Evolutionary conservation across 2,888 invertebrate species (phyloP).

Genomic region (Drosophila putrida): DNA sequence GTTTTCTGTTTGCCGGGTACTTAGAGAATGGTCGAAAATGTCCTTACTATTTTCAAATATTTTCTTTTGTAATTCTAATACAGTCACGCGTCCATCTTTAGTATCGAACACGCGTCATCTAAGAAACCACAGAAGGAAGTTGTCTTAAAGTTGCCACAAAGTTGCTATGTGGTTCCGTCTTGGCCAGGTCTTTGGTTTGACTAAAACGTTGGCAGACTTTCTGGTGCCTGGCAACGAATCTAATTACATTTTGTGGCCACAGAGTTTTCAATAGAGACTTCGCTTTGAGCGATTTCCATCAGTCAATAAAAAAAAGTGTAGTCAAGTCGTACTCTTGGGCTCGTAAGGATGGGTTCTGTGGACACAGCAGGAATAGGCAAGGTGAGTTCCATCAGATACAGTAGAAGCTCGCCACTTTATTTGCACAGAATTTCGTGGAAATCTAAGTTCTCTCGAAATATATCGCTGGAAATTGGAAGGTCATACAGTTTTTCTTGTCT

Average conservation of each 20-base stretch:
- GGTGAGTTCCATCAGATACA: slow-evolving; percentile 65
- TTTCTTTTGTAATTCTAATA: too few species aligned
- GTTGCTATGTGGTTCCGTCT: slow-evolving; percentile 35
- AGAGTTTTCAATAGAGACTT: slow-evolving; percentile 26
- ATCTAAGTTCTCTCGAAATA: slow-evolving; percentile 68
- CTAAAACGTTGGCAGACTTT: slow-evolving; percentile 25
- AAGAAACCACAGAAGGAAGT: slow-evolving; percentile 60
- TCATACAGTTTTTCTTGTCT: slow-evolving; percentile 14
- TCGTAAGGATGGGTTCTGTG: slow-evolving; percentile 27
- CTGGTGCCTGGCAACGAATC: slow-evolving; percentile 54
- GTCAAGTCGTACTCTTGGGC: slow-evolving; percentile 19
- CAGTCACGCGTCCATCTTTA: slow-evolving; percentile 2
- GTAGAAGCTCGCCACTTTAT: slow-evolving; percentile 73
- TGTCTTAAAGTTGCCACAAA: slow-evolving; percentile 4
- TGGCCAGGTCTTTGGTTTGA: slow-evolving; percentile 5
- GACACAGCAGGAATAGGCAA: slow-evolving; percentile 69
- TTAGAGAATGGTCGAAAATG: too few species aligned
- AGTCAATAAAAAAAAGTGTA: slow-evolving; percentile 76
- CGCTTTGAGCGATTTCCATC: slow-evolving; percentile 82
- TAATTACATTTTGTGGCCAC: slow-evolving; percentile 79
- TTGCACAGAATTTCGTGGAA: slow-evolving; percentile 73
- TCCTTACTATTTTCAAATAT: neutral
- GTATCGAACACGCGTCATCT: slow-evolving; percentile 65
- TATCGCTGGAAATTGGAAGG: slow-evolving; percentile 76
- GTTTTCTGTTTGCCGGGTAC: too few species aligned